A percentile compares a stretch with the other conserved stretches of the same genome.
phyloP scores from a whole-genome alignment of 2,888 invertebrate genomes.

The Mesochorus sp. region DNA sequence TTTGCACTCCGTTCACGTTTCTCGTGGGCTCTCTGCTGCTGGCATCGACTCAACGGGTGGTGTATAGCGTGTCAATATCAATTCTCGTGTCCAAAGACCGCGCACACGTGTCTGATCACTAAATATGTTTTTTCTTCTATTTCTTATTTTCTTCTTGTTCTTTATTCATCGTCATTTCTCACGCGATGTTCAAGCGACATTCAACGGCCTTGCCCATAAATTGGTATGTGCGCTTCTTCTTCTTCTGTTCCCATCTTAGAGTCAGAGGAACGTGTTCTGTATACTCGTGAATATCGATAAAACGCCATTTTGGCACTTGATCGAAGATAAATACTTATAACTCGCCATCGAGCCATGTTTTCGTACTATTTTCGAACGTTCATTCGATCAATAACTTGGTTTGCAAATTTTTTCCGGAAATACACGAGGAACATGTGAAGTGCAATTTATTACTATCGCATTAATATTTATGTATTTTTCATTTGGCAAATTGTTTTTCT shows the following conservation, averaged over 20 bases:
- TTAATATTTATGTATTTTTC: no score
- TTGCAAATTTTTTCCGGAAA: slow-evolving; percentile 2
- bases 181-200: slow-evolving; percentile 45
- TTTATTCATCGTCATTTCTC: slow-evolving; percentile 46
- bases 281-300: not conserved
- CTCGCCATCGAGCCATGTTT: slow-evolving; percentile 6
- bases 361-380: slow-evolving; percentile 15
- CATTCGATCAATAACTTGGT: slow-evolving; percentile 4
- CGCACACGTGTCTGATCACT: slow-evolving; percentile 40
- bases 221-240: slow-evolving; percentile 16
- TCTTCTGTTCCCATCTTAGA: slow-evolving; percentile 1
- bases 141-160: slow-evolving; percentile 12
- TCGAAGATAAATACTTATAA: not conserved
- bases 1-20: slow-evolving; percentile 43
- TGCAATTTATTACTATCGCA: not conserved
- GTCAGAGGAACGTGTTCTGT: not conserved
- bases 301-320: not conserved
- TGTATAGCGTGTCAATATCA: slow-evolving; percentile 37
- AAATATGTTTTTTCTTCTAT: slow-evolving; percentile 36
- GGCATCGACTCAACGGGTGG: slow-evolving; percentile 44
- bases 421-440: not conserved
- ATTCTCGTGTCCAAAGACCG: slow-evolving; percentile 44
- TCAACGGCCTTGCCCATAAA: slow-evolving; percentile 33
- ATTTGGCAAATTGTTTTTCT: not conserved
- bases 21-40: slow-evolving; percentile 18